Percentiles rank a stretch among this genome's conserved stretches.
Conservation (phyloP, 1,140 invertebrate species). For the Ladona fulva region DNA sequence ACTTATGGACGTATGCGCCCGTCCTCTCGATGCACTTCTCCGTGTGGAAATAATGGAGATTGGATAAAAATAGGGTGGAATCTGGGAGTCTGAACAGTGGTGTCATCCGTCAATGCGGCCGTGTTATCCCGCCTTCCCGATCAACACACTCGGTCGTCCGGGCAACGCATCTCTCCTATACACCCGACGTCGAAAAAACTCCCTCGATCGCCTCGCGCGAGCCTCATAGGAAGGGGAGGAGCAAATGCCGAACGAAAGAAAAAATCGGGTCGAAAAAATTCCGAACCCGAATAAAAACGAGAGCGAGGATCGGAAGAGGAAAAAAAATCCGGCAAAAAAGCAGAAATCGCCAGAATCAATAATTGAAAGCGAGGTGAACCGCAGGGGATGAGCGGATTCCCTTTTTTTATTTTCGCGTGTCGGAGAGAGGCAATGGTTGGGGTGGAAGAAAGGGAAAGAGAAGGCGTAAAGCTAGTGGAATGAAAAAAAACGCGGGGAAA, state of each 20-base stretch:
- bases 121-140: background rate
- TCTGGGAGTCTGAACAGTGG: background rate
- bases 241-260: background rate
- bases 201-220: no score
- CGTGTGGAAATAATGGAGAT: background rate
- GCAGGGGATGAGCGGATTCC: background rate
- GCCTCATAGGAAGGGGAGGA: no score
- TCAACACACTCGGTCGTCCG: no score
- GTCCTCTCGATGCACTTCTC: background rate
- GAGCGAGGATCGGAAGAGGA: no score
- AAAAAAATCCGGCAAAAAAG: no score
- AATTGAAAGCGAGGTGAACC: conserved; percentile 4
- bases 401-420: background rate
- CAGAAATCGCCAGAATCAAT: background rate
- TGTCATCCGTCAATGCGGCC: background rate
- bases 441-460: background rate
- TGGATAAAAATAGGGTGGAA: background rate
- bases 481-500: background rate
- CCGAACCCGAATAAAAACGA: background rate
- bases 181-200: no score
- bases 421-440: background rate
- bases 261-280: background rate
- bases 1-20: background rate
- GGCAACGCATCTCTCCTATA: no score
- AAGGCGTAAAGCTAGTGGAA: background rate